These are phyloP conservation scores for Catonia carolina DNA, from an alignment of 2,888 invertebrate species.

Conservation along the genomic window DNA sequence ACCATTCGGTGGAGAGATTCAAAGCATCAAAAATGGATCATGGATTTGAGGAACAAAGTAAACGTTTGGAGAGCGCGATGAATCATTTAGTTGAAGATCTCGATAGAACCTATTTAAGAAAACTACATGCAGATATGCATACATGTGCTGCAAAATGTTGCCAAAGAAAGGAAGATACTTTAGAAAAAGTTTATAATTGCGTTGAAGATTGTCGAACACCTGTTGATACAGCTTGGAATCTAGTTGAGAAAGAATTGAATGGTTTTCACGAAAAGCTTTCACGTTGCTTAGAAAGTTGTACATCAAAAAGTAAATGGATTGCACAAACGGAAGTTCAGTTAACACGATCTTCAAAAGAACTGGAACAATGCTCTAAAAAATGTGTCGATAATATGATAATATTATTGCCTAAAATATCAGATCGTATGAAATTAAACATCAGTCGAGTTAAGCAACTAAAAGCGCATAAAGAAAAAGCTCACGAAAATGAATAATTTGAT, in stretches of 20 bases:
- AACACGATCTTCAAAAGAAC: neutral
- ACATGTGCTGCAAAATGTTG: constrained; percentile 6
- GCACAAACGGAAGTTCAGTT: neutral
- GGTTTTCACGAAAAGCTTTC: neutral
- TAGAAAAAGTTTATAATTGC: constrained; percentile 5
- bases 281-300: no score
- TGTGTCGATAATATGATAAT: neutral
- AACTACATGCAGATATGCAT: constrained; percentile 4
- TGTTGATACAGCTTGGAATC: neutral
- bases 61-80: neutral
- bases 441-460: no score
- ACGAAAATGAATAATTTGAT: no score
- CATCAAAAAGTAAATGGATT: neutral
- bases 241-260: neutral
- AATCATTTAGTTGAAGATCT: neutral
- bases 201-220: neutral
- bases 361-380: neutral
- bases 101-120: neutral
- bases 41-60: constrained; percentile 2
- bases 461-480: no score
- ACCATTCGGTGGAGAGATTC: no score
- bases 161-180: neutral
- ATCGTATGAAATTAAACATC: no score
- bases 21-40: no score
- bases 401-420: neutral